Base-by-base conservation (phyloP, 2,113 vertebrate species). In the Prochilodus magdalenae region DNA sequence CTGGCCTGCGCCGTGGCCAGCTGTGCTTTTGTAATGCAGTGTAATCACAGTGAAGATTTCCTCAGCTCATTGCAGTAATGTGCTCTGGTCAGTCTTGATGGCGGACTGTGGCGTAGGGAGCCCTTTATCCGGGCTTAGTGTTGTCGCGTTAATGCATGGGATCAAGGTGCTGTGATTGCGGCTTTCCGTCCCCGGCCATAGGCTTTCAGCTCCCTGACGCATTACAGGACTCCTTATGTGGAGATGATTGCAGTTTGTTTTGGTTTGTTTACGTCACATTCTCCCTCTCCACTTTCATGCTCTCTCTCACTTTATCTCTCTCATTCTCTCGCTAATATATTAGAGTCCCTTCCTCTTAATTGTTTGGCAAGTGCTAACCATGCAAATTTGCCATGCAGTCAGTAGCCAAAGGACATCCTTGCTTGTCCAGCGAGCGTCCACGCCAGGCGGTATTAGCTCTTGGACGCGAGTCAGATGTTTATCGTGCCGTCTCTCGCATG, bases 111-210 rank as follows among this genome's bases (percentile, higher is more conserved):
- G 71, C 70, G 8, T 20, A 22, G 33, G 53, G 36, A 77, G 49
- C 51, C 15, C 49, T 85, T 81, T 77, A 77, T 77, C 83, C 67
- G 49, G 24, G 67, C 59, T 77, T 49, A 67, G 73, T 71, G 49
- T 51, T 74, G 60, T 36, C 40, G 53, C 24, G 57, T 53, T 36
- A 77, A 71, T 77, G 79, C 47, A 55, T 16, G 60, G 49, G 30
- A 72, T 77, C 47, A 65, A 30, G 44, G 29, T 29, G 40, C 73
- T 77, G 22, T 57, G 33, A 71, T 71, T 22, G 29, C 14, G 22
- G 44, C 49, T 73, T 27, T 33, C 33, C 47, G 51, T 53, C 71
- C 55, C 71, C 47, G 36, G 27, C 22, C 47, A 5, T 7, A 26
- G 63, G 29, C 49, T 53, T 44, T 26, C 4, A 55, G 47, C 44